A percentile compares a stretch with the other conserved stretches of the same genome.
These are phyloP conservation scores for Bubo blakistoni DNA, from an alignment of 2,113 vertebrate genomes.

Conservation along the genomic window DNA sequence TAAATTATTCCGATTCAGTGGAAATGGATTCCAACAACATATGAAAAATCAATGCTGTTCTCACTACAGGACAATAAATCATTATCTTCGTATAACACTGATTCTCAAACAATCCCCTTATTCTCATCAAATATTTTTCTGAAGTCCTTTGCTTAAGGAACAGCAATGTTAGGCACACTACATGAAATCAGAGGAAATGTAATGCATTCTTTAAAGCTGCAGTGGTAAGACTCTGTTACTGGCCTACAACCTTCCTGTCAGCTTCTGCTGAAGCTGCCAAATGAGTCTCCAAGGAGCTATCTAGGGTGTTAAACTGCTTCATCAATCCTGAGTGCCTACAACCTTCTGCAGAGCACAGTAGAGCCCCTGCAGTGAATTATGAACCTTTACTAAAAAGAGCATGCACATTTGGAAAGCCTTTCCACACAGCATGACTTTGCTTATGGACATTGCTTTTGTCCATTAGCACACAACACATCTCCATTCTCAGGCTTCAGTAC, in stretches of 20 bases:
- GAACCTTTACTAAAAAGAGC: not conserved
- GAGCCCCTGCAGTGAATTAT: not conserved
- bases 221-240: not conserved
- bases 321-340: not conserved
- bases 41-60: not conserved
- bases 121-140: not conserved
- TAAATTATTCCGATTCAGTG: not conserved
- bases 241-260: not conserved
- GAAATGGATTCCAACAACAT: not conserved
- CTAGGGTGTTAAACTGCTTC: not conserved
- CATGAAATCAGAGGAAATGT: not conserved
- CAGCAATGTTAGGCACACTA: not conserved
- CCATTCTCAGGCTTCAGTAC: not conserved
- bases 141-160: not conserved
- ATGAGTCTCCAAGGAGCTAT: not conserved
- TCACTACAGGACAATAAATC: not conserved
- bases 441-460: not conserved
- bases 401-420: not conserved
- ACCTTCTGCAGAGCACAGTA: not conserved
- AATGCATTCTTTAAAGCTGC: not conserved
- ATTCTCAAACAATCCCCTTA: not conserved
- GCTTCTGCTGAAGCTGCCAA: not conserved
- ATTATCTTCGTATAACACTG: not conserved
- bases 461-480: not conserved
- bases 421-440: not conserved